Evolutionary conservation across 2,113 vertebrate species (phyloP).

Genomic region (Thunnus thynnus): DNA sequence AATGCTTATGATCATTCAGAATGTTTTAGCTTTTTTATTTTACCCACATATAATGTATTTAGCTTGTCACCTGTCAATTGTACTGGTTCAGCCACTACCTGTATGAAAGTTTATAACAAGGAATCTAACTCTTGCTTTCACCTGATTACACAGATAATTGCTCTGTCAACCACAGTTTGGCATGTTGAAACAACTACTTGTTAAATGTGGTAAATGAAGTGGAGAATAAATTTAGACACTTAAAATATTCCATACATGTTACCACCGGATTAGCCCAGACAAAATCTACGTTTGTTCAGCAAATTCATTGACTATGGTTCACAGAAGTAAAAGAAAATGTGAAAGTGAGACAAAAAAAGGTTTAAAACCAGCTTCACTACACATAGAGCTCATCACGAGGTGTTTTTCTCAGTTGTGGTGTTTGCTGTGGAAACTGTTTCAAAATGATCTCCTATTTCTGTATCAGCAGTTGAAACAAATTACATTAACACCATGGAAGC

Average conservation of each 20-base stretch:
- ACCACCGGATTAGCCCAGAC: not conserved
- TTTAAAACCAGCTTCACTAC: conserved; percentile 13
- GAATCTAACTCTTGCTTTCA: not conserved
- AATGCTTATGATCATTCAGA: not conserved
- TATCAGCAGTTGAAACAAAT: conserved; percentile 17
- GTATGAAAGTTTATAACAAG: not conserved
- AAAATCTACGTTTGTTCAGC: not conserved
- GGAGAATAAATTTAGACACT: not conserved
- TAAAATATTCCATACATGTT: not conserved
- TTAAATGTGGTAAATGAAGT: conserved; percentile 14
- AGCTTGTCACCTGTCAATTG: not conserved
- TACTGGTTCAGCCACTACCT: not conserved
- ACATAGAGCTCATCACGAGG: not conserved
- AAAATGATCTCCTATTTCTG: conserved; percentile 20
- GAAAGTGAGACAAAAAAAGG: not conserved
- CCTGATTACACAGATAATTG: not conserved
- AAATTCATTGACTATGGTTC: not conserved
- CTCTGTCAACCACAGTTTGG: not conserved
- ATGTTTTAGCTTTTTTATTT: not conserved
- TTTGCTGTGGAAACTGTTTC: conserved; percentile 5
- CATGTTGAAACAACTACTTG: conserved; percentile 2
- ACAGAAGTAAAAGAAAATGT: not conserved
- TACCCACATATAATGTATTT: not conserved
- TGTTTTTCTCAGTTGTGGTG: not conserved
- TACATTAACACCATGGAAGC: conserved; percentile 1